Evolutionary conservation across 1,140 invertebrate species (phyloP), one percentile per base, ranked within the genome.

Genomic region (Drosophila sucinea): DNA sequence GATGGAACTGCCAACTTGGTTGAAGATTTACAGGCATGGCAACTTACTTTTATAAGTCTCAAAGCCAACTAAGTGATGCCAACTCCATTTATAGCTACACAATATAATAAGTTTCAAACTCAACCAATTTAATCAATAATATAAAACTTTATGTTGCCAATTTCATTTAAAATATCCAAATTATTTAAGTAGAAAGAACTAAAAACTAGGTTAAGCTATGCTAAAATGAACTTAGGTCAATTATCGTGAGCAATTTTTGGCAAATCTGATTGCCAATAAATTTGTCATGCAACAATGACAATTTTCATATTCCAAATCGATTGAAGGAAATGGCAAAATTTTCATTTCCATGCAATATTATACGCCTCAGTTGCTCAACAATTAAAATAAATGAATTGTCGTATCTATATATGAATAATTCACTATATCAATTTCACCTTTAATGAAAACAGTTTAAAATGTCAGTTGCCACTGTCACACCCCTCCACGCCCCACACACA

Each of bases 381-480:
- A 77, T 77, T 77, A 65, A 77, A 77, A 77, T 44, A 65, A 70
- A 65, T 70, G 60, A 70, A 77, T 77, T 70, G 44, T 51, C 44
- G 60, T 77, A 61, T 70, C 56, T 58, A 58, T 65, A 25, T 63
- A 69, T 77, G 67, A 77, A 77, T 77, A 77, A 77, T 77, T 77
- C 56, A 70, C 67, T 25, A 35, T 65, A 61, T 77, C 55, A 70
- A 77, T 70, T 70, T 70, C 74, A 77, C 58, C 58, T 61, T 58
- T 58, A 58, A 58, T 58, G 56, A 58, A 58, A 58, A 58, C 56
- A 58, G 56, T 58, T 58, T 58, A 58, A 58, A 58, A 55, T 77
- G 41, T 56, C 73, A 68, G 44, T 35, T 33, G 32, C 44, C 56
- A 51, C 60, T 58, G 30, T 41, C 35, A 32, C 41, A 27, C 17